A percentile compares a stretch with the other conserved stretches of the same genome.
Conservation (phyloP, 2,113 vertebrate genomes). For the Rhabdornis inornatus region DNA sequence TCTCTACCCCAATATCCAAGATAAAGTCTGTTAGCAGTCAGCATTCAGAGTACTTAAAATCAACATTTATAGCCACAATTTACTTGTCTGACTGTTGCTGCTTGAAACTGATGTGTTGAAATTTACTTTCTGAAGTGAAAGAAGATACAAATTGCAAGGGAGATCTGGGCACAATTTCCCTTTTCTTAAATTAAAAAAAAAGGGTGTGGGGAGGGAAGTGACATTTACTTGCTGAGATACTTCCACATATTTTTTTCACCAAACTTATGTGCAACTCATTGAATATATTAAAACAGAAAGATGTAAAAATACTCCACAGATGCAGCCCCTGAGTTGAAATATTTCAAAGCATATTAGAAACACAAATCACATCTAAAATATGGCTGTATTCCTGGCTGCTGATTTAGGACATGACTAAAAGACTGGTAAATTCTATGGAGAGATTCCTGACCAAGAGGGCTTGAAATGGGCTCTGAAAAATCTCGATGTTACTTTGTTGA, state of each 20-base stretch:
- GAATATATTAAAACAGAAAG: neutral
- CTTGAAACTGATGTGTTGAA: neutral
- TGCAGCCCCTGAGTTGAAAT: neutral
- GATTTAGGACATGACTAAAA: neutral
- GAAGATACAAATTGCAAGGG: neutral
- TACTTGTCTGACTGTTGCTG: neutral
- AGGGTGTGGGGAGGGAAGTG: fast-evolving
- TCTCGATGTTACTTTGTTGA: neutral
- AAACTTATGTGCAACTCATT: neutral
- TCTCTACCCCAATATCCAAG: neutral
- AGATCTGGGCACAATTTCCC: neutral
- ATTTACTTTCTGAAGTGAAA: neutral
- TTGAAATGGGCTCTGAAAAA: neutral
- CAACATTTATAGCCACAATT: neutral
- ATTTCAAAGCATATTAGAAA: slow-evolving; percentile 45
- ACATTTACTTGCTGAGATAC: neutral
- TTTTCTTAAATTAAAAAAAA: neutral
- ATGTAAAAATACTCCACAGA: neutral
- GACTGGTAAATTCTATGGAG: neutral
- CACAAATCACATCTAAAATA: slow-evolving; percentile 53
- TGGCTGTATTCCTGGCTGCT: slow-evolving; percentile 7
- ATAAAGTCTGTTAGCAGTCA: neutral
- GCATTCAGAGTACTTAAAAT: neutral
- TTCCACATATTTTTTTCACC: neutral
- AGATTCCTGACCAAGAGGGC: neutral